Percentiles rank a stretch among this genome's conserved stretches.
Evolutionary conservation across 2,113 vertebrate genomes (phyloP).

Genomic region (Lepus europaeus): DNA sequence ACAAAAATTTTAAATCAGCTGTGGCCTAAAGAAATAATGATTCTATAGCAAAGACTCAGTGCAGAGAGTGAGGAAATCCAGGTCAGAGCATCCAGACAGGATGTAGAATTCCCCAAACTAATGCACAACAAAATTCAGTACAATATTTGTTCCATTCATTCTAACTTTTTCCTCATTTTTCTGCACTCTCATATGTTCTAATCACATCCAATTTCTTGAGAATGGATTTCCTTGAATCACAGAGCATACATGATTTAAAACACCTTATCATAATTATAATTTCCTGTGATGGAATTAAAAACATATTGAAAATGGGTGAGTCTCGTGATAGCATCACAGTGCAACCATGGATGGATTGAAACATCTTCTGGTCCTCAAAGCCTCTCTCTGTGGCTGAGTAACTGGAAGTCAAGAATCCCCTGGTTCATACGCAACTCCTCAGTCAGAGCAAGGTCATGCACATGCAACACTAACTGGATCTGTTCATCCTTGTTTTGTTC

Average conservation of each 20-base stretch:
- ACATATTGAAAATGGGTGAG: neutral
- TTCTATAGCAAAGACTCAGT: neutral
- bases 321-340: neutral
- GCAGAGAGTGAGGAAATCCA: neutral
- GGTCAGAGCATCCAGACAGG: neutral
- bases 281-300: neutral
- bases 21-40: neutral
- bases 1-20: conserved; percentile 12
- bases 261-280: neutral
- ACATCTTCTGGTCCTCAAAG: neutral
- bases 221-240: neutral
- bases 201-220: neutral
- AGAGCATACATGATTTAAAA: neutral
- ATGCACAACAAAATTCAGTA: neutral
- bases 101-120: neutral
- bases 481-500: neutral
- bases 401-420: neutral
- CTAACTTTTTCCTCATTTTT: neutral
- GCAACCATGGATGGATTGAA: neutral
- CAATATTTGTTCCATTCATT: neutral
- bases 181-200: neutral
- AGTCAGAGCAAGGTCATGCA: neutral
- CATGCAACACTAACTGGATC: neutral
- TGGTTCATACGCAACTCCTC: neutral
- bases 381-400: neutral